Evolutionary conservation across 2,797 vertebrate species (phyloP).

Genomic region (Mormyrus proboscirostris): DNA sequence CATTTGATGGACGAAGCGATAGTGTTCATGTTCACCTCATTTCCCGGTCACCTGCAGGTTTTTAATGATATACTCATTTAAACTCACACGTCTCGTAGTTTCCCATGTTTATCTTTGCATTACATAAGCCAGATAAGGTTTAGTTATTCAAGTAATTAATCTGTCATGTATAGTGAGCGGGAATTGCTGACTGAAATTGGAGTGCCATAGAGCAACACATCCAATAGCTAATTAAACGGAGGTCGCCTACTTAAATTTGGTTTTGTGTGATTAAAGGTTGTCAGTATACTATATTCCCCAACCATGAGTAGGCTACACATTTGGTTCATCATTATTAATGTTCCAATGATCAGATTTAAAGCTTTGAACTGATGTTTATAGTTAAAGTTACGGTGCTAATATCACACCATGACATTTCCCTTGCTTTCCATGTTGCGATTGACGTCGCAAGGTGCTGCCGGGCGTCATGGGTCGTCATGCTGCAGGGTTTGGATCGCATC

Average conservation of each 20-base stretch:
- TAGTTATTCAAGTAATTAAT: slow-evolving; percentile 7
- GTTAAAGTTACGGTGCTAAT: background rate
- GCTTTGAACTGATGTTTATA: background rate
- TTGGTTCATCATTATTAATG: background rate
- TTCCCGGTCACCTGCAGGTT: background rate
- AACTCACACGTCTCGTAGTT: background rate
- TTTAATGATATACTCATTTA: background rate
- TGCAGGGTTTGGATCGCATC: background rate
- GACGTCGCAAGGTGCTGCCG: background rate
- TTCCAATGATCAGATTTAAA: background rate
- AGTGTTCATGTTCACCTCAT: background rate
- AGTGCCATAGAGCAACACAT: background rate
- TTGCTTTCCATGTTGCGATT: background rate
- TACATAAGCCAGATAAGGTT: slow-evolving; percentile 8
- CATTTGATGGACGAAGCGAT: background rate
- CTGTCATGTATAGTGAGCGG: background rate
- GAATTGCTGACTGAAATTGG: background rate
- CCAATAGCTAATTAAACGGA: background rate
- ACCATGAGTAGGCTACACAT: background rate
- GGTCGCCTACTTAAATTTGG: background rate
- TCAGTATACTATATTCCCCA: background rate
- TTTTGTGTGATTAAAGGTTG: background rate
- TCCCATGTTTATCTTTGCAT: background rate
- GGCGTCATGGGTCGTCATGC: background rate
- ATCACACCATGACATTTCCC: background rate